Evolutionary conservation across 2,797 vertebrate genomes (phyloP), one percentile per base, ranked within the genome.

Genomic region (Spinibarbus caldwelli): DNA sequence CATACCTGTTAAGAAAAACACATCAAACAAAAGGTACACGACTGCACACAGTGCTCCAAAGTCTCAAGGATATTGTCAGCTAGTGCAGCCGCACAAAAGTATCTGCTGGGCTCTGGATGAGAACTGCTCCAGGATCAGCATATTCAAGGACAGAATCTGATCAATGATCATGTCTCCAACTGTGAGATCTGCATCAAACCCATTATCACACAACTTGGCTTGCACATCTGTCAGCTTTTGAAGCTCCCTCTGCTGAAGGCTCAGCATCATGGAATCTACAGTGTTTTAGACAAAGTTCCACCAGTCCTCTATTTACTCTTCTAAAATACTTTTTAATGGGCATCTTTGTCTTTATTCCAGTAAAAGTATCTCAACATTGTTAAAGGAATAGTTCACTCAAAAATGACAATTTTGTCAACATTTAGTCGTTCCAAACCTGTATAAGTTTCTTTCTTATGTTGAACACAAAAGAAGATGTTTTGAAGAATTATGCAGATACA

Each of bases 1-100:
- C 87, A 88, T 88, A 85, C 78, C 86, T 88, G 90, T 92, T 84
- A 59, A 84, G 64, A 85, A 78, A 84, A 78, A 34, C 76, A 78
- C 34, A 70, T 78, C 66, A 71, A 85, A 85, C 64, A 85, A 85
- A 85, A 85, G 83, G 34, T 54, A 21, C 23, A 29, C 8, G 34
- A 68, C 81, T 75, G 26, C 81, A 75, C 57, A 66, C 71, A 0
- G 75, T 78, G 75, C 29, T 84, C 21, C 66, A 85, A 78, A 84
- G 76, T 78, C 64, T 85, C 83, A 85, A 85, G 83, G 83, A 85
- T 76, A 59, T 70, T 59, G 34, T 47, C 75, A 78, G 21, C 29
- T 57, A 78, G 52, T 23, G 43, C 19, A 49, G 57, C 45, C 15
- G 29, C 31, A 47, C 59, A 57, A 57, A 66, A 64, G 21, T 47